phyloP scores from a whole-genome alignment of 2,797 vertebrate species.

The Acanthurus tractus region DNA sequence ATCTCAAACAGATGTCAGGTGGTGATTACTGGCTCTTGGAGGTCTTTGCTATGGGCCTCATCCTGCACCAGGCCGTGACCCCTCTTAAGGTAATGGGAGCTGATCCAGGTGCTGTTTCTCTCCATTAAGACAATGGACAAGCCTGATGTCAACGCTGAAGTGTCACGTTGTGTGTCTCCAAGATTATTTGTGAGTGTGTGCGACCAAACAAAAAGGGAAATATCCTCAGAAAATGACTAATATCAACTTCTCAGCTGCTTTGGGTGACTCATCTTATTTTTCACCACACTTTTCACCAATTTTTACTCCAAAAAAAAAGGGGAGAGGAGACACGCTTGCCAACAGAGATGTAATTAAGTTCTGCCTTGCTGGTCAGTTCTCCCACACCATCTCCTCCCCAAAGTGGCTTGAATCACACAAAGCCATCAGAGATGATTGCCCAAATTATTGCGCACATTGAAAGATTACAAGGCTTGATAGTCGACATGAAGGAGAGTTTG shows the following conservation, averaged over 20 bases:
- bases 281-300: not conserved
- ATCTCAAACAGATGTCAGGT: constrained; percentile 58
- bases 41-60: constrained; percentile 23
- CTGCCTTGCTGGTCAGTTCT: not conserved
- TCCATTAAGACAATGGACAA: constrained; percentile 6
- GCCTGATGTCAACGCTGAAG: constrained; percentile 20
- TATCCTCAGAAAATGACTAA: constrained; percentile 1
- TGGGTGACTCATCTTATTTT: not conserved
- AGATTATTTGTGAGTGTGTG: no score
- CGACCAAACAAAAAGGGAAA: not conserved
- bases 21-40: constrained; percentile 53
- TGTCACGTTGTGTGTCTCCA: not conserved
- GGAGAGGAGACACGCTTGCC: not conserved
- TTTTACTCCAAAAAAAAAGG: not conserved
- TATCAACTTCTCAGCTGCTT: not conserved
- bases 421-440: constrained; percentile 4
- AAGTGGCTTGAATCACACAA: not conserved
- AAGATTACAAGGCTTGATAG: not conserved
- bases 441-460: not conserved
- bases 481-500: constrained; percentile 2
- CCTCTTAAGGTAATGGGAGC: constrained; percentile 55
- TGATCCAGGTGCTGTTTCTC: constrained; percentile 61
- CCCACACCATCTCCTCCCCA: not conserved
- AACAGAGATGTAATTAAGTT: constrained; percentile 1
- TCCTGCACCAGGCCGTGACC: constrained; percentile 53